A percentile compares a stretch with the other conserved stretches of the same genome.
These are phyloP conservation scores for Tenthredo amoena DNA, from an alignment of 2,888 invertebrate genomes.

Conservation along the genomic window DNA sequence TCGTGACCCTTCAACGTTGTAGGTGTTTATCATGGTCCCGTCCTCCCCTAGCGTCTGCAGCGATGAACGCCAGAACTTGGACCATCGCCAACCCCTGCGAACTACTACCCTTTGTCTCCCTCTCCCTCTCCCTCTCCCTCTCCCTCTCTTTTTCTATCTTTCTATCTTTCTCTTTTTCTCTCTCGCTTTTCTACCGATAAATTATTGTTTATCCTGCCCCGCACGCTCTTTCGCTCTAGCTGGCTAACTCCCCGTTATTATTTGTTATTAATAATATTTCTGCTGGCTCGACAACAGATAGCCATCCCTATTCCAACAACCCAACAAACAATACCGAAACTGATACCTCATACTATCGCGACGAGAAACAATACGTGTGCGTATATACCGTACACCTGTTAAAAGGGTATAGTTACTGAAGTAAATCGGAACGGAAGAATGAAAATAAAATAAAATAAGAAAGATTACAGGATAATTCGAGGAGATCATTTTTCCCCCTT, in stretches of 20 bases:
- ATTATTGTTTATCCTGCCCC: conserved; percentile 63
- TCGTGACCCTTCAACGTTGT: conserved; percentile 47
- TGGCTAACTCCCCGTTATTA: conserved; percentile 54
- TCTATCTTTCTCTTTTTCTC: neutral
- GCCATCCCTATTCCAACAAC: neutral
- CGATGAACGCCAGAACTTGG: conserved; percentile 49
- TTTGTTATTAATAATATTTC: conserved; percentile 60
- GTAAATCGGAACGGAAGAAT: no score
- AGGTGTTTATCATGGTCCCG: conserved; percentile 48
- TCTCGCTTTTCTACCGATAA: conserved; percentile 58
- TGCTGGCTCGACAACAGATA: conserved; percentile 38
- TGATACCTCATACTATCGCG: neutral
- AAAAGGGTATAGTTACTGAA: no score
- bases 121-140: conserved; percentile 59
- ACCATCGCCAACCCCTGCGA: conserved; percentile 42
- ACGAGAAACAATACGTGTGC: neutral
- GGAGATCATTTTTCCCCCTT: neutral
- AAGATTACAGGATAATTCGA: neutral
- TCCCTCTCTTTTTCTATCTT: conserved; percentile 22
- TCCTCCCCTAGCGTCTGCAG: conserved; percentile 36
- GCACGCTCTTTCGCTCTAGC: conserved; percentile 54
- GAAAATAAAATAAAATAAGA: neutral
- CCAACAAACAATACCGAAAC: neutral
- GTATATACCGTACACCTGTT: neutral
- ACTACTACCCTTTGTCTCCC: conserved; percentile 56